These are phyloP conservation scores for Rhinophrynus dorsalis DNA, from an alignment of 2,797 vertebrate genomes.

Conservation along the genomic window DNA sequence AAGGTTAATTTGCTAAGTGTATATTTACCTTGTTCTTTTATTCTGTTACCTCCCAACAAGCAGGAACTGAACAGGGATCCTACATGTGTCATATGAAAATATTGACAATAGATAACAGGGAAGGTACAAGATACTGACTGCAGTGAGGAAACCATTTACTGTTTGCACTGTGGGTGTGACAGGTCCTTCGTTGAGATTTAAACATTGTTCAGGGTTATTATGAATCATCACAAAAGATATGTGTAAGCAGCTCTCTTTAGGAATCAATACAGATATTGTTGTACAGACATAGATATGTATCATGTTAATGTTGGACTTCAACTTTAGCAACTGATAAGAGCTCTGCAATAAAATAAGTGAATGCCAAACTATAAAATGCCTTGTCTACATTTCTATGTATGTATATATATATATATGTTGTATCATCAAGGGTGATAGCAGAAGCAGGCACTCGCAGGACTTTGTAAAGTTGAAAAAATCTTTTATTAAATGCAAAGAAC, in stretches of 20 bases:
- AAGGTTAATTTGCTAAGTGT: conserved; percentile 59
- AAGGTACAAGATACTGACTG: conserved; percentile 54
- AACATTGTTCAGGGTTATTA: neutral
- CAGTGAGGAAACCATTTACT: conserved; percentile 43
- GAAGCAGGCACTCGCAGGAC: no score
- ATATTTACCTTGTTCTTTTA: conserved; percentile 61
- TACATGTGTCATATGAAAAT: conserved; percentile 61
- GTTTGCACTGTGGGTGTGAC: conserved; percentile 44
- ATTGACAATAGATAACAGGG: conserved; percentile 71
- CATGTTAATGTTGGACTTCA: no score
- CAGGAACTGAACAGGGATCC: conserved; percentile 58
- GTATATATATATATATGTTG: no score
- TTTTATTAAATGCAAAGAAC: no score
- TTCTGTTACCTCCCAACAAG: conserved; percentile 52
- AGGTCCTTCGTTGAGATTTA: conserved; percentile 6
- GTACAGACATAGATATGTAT: no score
- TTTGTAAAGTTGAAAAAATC: no score
- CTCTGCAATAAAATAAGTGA: no score
- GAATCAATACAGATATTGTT: no score
- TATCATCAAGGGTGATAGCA: no score
- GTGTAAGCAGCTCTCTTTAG: neutral
- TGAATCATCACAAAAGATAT: neutral
- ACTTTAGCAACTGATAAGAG: no score
- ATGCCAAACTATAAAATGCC: no score
- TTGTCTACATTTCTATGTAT: no score